phyloP scores from a whole-genome alignment of 1,140 invertebrate species.

The Calosoma granatense region DNA sequence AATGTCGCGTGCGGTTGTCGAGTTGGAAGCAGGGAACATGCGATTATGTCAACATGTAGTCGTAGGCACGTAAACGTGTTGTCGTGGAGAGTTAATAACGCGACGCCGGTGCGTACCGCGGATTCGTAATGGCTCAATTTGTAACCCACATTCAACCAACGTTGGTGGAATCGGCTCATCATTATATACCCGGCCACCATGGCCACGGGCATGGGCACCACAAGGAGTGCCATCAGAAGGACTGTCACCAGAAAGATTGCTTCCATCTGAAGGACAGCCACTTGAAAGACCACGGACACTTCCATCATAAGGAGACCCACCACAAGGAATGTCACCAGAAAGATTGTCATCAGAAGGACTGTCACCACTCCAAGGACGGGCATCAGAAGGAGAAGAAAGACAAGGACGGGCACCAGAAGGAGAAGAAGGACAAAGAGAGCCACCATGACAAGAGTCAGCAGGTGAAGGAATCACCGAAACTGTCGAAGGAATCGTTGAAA shows the following conservation, averaged over 20 bases:
- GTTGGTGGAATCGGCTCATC: constrained; percentile 41
- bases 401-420: constrained; percentile 12
- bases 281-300: constrained; percentile 32
- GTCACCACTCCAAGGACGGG: constrained; percentile 2
- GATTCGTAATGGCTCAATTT: constrained; percentile 48
- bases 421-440: constrained; percentile 15
- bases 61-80: too few relatives aligned
- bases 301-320: constrained; percentile 20
- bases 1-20: too few relatives aligned
- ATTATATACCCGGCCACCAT: constrained; percentile 38
- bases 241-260: constrained; percentile 18
- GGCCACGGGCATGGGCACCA: constrained; percentile 32
- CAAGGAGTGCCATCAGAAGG: constrained; percentile 17
- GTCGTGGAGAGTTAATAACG: too few relatives aligned
- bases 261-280: constrained; percentile 22
- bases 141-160: constrained; percentile 47
- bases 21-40: too few relatives aligned
- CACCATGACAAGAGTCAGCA: constrained; percentile 16
- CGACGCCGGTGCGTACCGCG: too few relatives aligned
- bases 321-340: constrained; percentile 19
- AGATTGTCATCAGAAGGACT: constrained; percentile 16
- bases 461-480: neutral
- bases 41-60: too few relatives aligned
- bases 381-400: constrained; percentile 8
- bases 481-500: neutral